Percentiles rank a stretch among this genome's conserved stretches.
Evolutionary conservation across 1,140 invertebrate genomes (phyloP).

Genomic region (Branchinecta lindahli): DNA sequence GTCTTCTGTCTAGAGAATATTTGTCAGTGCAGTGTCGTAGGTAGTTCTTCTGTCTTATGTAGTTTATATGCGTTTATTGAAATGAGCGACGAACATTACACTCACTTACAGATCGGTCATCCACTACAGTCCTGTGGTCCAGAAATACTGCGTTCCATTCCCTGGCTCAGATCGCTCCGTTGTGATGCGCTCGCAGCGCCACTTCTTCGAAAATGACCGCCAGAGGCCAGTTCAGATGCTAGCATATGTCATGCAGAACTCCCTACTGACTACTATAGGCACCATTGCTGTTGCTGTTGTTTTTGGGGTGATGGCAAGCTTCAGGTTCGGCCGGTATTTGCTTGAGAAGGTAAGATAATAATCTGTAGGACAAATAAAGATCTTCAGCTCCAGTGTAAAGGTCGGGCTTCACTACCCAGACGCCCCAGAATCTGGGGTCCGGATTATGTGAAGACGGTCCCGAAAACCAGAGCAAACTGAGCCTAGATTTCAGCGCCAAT

Average conservation of each 20-base stretch:
- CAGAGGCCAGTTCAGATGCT: conserved; percentile 51
- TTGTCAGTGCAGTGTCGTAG: no score
- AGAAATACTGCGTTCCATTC: conserved; percentile 60
- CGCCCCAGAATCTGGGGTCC: no score
- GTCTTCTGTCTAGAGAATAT: background rate
- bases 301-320: conserved; percentile 48
- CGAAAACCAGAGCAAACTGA: no score
- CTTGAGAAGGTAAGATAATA: conserved; percentile 40
- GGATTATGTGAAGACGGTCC: no score
- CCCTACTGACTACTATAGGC: conserved; percentile 34
- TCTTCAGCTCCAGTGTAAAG: no score
- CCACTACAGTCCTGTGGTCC: conserved; percentile 42
- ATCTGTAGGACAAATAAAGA: conserved; percentile 2
- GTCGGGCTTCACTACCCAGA: no score
- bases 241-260: conserved; percentile 40
- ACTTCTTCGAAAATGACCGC: conserved; percentile 47
- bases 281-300: conserved; percentile 40
- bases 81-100: no score
- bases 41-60: no score
- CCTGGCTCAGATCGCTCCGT: conserved; percentile 62
- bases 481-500: no score
- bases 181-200: conserved; percentile 54
- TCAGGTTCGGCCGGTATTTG: conserved; percentile 42
- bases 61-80: no score
- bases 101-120: conserved; percentile 36